Conservation (phyloP, 2,113 vertebrate genomes). For the Pedionomus torquatus region DNA sequence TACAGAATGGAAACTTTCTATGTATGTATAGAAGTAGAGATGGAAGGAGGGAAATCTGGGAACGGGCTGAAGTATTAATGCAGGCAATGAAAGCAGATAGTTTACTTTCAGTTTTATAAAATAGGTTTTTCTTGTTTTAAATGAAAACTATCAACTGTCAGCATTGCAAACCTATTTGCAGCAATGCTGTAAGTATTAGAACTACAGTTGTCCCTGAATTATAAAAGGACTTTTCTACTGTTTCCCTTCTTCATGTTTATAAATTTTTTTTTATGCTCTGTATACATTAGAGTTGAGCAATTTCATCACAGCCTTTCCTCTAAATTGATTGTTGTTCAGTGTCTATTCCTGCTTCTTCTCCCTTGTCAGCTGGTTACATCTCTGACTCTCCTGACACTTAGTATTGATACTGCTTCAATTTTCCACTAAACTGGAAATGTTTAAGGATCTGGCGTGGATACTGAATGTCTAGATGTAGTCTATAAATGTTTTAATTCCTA, state of each 20-base stretch:
- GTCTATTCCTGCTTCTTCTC: not conserved
- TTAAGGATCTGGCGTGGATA: conserved; percentile 30
- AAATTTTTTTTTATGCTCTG: not conserved
- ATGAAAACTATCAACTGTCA: conserved; percentile 25
- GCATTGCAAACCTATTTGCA: conserved; percentile 32
- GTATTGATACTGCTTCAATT: conserved; percentile 41
- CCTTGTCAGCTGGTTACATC: conserved; percentile 9
- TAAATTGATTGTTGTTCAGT: not conserved
- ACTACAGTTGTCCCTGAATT: conserved; percentile 2
- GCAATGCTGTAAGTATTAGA: not conserved
- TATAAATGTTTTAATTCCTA: conserved; percentile 53
- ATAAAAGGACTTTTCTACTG: not conserved
- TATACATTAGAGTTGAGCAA: not conserved
- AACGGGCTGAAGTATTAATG: conserved; percentile 36
- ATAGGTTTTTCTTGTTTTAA: conserved; percentile 56
- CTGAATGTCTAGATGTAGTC: not conserved
- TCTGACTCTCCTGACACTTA: conserved; percentile 39
- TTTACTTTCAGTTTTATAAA: conserved; percentile 58
- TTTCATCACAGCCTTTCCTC: conserved; percentile 17
- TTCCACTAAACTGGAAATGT: conserved; percentile 37
- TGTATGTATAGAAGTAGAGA: not conserved
- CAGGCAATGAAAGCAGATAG: not conserved
- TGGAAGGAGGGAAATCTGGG: not conserved
- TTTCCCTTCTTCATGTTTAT: not conserved
- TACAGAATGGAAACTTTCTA: not conserved